Evolutionary conservation across 2,888 invertebrate species (phyloP).

Genomic region (Andrena minutula): DNA sequence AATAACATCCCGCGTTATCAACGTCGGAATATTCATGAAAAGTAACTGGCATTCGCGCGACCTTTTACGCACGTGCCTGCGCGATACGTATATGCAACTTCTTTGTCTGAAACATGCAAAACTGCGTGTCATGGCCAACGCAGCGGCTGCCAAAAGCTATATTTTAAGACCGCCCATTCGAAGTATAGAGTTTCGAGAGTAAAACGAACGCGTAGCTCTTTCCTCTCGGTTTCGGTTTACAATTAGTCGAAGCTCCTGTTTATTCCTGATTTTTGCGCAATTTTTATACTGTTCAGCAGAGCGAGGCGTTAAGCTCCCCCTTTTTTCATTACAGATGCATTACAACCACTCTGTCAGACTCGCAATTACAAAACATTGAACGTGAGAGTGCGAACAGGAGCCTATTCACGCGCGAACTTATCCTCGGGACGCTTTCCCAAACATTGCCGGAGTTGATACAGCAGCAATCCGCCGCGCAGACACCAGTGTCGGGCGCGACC

Average conservation of each 20-base stretch:
- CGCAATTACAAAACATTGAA: slow-evolving; percentile 82
- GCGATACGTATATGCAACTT: background rate
- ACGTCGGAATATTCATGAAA: background rate
- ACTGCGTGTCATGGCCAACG: slow-evolving; percentile 71
- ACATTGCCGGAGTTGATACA: slow-evolving; percentile 80
- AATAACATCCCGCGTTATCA: background rate
- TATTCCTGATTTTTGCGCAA: background rate
- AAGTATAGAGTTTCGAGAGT: background rate
- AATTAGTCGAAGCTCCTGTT: background rate
- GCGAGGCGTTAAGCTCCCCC: background rate
- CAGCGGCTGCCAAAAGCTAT: slow-evolving; percentile 70
- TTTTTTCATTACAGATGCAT: slow-evolving; percentile 78
- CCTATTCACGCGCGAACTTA: slow-evolving; percentile 82
- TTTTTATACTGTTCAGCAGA: background rate
- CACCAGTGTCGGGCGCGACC: slow-evolving; percentile 75
- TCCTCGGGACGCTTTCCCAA: slow-evolving; percentile 81
- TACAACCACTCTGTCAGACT: slow-evolving; percentile 81
- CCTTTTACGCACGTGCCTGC: background rate
- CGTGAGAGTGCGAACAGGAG: slow-evolving; percentile 83
- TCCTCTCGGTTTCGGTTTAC: background rate
- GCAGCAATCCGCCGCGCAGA: slow-evolving; percentile 76
- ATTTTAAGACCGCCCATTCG: slow-evolving; percentile 24
- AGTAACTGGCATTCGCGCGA: background rate
- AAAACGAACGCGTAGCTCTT: background rate
- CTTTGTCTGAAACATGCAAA: slow-evolving; percentile 53